These are phyloP conservation scores for Pachliopta kotzebuea DNA, from an alignment of 2,888 invertebrate species.

Conservation along the genomic window DNA sequence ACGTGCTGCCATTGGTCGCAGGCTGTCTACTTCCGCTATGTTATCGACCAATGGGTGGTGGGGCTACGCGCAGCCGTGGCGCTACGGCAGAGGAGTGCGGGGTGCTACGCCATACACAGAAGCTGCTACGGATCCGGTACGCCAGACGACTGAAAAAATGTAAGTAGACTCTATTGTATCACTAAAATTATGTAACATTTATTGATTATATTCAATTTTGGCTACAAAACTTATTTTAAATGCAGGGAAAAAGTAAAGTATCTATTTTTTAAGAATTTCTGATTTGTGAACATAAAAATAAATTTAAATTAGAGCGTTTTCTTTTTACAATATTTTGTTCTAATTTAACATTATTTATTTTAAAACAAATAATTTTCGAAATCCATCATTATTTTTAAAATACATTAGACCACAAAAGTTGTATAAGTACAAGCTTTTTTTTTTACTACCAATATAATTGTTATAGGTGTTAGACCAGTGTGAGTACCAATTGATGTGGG, in stretches of 20 bases:
- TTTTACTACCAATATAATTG: background rate
- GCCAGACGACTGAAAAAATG: constrained; percentile 70
- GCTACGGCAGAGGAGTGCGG: constrained; percentile 60
- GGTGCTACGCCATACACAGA: constrained; percentile 72
- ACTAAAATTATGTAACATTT: constrained; percentile 26
- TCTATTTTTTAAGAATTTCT: too few species aligned
- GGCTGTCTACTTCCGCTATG: constrained; percentile 56
- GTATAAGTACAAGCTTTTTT: background rate
- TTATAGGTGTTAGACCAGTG: constrained; percentile 52
- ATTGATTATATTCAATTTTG: background rate
- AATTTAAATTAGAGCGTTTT: too few species aligned
- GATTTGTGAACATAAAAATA: too few species aligned
- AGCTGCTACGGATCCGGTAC: constrained; percentile 68
- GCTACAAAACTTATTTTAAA: background rate
- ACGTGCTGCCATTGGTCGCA: constrained; percentile 58
- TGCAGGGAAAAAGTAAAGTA: too few species aligned
- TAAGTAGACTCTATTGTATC: constrained; percentile 49
- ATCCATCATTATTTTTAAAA: too few species aligned
- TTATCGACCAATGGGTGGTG: constrained; percentile 61
- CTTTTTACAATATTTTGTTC: too few species aligned
- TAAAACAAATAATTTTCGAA: too few species aligned
- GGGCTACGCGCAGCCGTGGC: constrained; percentile 74
- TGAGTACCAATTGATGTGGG: constrained; percentile 64
- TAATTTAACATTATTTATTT: too few species aligned
- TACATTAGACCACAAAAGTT: too few species aligned